These are phyloP conservation scores for Chloroclystis v-ata DNA, from an alignment of 2,888 invertebrate species.

Conservation along the genomic window DNA sequence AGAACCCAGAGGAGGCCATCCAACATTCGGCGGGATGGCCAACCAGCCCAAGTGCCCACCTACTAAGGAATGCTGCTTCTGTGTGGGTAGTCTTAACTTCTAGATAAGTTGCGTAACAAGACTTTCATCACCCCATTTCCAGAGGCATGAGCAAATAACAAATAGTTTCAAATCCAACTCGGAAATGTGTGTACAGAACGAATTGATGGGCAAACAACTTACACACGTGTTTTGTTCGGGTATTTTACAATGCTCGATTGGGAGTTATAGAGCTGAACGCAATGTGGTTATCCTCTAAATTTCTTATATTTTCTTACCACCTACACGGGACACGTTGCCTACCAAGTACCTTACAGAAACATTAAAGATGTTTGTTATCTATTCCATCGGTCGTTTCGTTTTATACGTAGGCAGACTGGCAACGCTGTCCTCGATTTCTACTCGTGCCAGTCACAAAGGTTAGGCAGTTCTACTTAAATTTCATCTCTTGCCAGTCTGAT, in stretches of 20 bases:
- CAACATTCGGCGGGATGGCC: conserved; percentile 5
- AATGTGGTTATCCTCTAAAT: conserved; percentile 1
- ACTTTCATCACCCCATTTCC: conserved; percentile 16
- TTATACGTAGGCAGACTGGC: conserved; percentile 7
- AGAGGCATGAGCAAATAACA: conserved; percentile 24
- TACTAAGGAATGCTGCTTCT: conserved; percentile 5
- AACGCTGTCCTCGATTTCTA: conserved; percentile 15
- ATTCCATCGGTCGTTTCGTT: conserved; percentile 3
- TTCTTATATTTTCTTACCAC: neutral
- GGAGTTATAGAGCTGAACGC: neutral
- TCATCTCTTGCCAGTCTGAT: conserved; percentile 2
- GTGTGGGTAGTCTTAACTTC: neutral
- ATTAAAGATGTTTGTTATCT: conserved; percentile 2
- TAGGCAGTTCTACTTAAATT: conserved; percentile 8
- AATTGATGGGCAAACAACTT: conserved; percentile 23
- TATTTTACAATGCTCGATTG: conserved; percentile 14
- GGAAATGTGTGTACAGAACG: conserved; percentile 24
- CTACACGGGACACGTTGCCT: conserved; percentile 1
- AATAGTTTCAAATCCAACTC: conserved; percentile 21
- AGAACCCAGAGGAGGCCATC: neutral
- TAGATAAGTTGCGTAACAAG: conserved; percentile 9
- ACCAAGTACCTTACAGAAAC: conserved; percentile 1
- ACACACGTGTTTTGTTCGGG: conserved; percentile 16
- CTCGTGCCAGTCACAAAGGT: conserved; percentile 8
- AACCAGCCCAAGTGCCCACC: conserved; percentile 4